Evolutionary conservation across 2,797 vertebrate genomes (phyloP).

Genomic region (Caiman crocodilus): DNA sequence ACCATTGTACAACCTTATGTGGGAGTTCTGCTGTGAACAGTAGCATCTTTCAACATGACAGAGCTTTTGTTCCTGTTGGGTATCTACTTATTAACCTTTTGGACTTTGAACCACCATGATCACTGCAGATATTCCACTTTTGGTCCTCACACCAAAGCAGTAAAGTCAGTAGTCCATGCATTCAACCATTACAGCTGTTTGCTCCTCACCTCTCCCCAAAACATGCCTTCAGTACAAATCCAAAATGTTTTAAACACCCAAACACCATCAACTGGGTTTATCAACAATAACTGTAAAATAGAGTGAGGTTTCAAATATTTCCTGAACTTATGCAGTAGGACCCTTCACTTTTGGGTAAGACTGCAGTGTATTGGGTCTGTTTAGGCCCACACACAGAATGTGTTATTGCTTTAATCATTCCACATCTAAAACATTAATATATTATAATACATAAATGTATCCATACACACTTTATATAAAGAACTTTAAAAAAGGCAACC

Average conservation of each 20-base stretch:
- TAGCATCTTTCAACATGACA: background rate
- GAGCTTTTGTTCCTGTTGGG: background rate
- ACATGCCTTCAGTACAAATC: conserved; percentile 22
- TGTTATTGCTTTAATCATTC: conserved; percentile 69
- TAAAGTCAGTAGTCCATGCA: conserved; percentile 4
- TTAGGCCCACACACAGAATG: background rate
- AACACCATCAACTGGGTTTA: background rate
- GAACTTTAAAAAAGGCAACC: conserved; percentile 69
- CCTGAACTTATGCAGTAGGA: conserved; percentile 7
- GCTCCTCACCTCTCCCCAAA: background rate
- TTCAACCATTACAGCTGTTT: conserved; percentile 3
- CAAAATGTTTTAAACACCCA: background rate
- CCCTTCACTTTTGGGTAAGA: background rate
- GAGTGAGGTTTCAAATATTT: background rate
- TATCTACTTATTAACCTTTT: background rate
- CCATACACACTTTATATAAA: conserved; percentile 52
- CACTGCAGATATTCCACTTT: background rate
- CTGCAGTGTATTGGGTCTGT: background rate
- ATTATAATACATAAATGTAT: conserved; percentile 16
- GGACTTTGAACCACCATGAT: background rate
- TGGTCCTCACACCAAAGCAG: background rate
- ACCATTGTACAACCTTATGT: background rate
- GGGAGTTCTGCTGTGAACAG: background rate
- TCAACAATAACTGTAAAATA: background rate
- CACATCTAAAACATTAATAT: background rate